Base-by-base conservation (phyloP, 1,140 invertebrate genomes). In the Platyscapa corneri region DNA sequence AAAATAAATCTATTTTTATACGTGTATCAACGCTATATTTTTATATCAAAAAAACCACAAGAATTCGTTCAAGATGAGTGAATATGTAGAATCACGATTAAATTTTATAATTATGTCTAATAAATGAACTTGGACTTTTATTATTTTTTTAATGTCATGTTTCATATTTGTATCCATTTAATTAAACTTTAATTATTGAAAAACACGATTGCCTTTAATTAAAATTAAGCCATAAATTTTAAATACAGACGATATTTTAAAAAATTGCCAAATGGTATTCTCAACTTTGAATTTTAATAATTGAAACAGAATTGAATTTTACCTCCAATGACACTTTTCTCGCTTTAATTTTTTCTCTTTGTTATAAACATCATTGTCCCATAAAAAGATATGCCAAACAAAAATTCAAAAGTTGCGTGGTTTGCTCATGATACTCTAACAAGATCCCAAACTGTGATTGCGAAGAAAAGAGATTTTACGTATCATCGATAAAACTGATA, bases 241-340 rank as follows among this genome's bases (percentile, higher is more conserved):
- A 46, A 46, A n/a, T n/a, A 46, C 42, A 46, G 42, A 20, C 49
- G 18, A 53, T n/a, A 75, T 77, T 78, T 42, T 86, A 72, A 76
- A 85, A 80, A 81, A 84, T 84, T 32, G 10, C 72, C 72, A 53
- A 1, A 56, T 72, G 56, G 60, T 64, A 74, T 65, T n/a, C 23
- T 53, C 7, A 53, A 16, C 74, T 81, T 42, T 65, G 46, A 64
- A 65, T 14, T 75, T 23, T 34, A 70, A 75, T 65, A 12, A 46
- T 34, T 65, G 42, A 37, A 76, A 72, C 7, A 83, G 20, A 2
- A 14, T 27, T n/a, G 23, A 39, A 10, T 65, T 18, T 82, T 42
- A 65, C 78, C 39, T 74, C 84, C 60, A 79, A 64, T 79, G 83
- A 86, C 85, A 86, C 85, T 86, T 86, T 86, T 86, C 85, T 83